Base-by-base conservation (phyloP, 2,113 vertebrate species). In the Hemicordylus capensis region DNA sequence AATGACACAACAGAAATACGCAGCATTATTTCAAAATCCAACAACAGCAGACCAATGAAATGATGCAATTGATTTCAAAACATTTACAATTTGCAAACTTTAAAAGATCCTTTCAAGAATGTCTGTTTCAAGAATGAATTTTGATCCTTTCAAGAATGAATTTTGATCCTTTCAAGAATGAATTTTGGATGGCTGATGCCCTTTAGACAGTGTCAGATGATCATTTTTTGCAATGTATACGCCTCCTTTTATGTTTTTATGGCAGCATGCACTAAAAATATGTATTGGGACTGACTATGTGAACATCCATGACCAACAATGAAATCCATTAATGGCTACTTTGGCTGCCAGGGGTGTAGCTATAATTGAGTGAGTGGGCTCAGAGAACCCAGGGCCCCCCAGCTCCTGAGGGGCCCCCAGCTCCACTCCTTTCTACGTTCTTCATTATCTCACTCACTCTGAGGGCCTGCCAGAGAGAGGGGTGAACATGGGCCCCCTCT, bases 191-290 rank as follows among this genome's bases (percentile, higher is more conserved):
- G 79, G 6, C 80, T 58, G 34, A 31, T 76, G 80, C 74, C 75
- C 58, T 86, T 6, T 8, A 92, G 67, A 31, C 85, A 59, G 59
- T 51, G 82, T n/a, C n/a, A 78, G 48, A 89, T 59, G 79, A 90
- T 4, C 6, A 7, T 6, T 59, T 83, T n/a, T 70, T 51, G 70
- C 74, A 84, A 77, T 85, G 79, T 63, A 63, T 48, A 75, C 75
- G 76, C 73, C 17, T 59, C 3, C 34, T 19, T 4, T 1, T 81
- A 86, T 12, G 54, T 75, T 46, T 73, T 58, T 76, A 66, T 75
- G 87, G 76, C 48, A 85, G 37, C 37, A 61, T 81, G 77, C 59
- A 77, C 78, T 84, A 84, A 86, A 74, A 90, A 66, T 80, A 84
- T 76, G 63, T 90, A 48, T 48, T 83, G n/a, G n/a, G n/a, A n/a